Conservation (phyloP, 2,888 invertebrate species). For the Apantesis nais region DNA sequence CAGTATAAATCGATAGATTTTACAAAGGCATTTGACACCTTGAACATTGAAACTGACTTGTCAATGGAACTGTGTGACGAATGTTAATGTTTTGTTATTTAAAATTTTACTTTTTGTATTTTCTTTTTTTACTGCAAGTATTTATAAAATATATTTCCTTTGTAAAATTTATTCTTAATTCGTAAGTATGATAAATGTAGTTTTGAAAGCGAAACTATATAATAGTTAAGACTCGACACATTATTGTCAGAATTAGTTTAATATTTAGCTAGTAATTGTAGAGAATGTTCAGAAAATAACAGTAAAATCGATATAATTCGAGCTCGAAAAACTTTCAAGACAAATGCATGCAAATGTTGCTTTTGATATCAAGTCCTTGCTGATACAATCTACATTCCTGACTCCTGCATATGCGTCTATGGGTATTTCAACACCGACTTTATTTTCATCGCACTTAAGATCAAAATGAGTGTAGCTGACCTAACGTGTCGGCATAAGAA, state of each 20-base stretch:
- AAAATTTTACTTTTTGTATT: constrained; percentile 37
- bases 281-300: not conserved
- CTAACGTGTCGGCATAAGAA: not conserved
- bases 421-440: not conserved
- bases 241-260: not conserved
- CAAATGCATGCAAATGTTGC: not conserved
- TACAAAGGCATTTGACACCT: constrained; percentile 17
- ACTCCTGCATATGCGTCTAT: not conserved
- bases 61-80: constrained; percentile 26
- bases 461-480: not conserved
- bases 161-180: constrained; percentile 17
- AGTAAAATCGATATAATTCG: not conserved
- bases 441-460: not conserved
- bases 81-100: constrained; percentile 44
- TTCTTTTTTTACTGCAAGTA: constrained; percentile 21
- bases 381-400: not conserved
- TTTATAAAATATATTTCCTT: constrained; percentile 34
- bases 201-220: not conserved
- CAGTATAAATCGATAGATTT: constrained; percentile 8
- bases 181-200: not conserved
- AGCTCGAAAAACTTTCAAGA: not conserved
- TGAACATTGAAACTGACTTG: constrained; percentile 15
- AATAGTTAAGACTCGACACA: not conserved
- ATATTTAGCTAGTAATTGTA: not conserved
- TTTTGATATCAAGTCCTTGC: not conserved